Evolutionary conservation across 1,140 invertebrate species (phyloP).

Genomic region (Cardiocondyla obscurior): DNA sequence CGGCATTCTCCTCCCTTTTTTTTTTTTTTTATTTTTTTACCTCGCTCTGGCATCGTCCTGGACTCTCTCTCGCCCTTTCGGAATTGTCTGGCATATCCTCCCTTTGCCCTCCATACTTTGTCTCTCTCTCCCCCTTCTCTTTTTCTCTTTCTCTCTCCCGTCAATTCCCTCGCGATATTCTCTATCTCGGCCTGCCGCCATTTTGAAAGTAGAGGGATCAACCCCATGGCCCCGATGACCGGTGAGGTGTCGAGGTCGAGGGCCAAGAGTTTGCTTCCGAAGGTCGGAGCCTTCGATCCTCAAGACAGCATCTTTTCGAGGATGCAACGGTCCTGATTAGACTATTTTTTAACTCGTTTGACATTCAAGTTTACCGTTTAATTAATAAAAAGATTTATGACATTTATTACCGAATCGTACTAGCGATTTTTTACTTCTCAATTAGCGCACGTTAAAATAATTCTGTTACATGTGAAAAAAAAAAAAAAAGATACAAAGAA

Average conservation of each 20-base stretch:
- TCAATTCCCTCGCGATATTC: conserved; percentile 7
- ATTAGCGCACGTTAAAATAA: neutral
- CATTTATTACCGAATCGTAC: neutral
- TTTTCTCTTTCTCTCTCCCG: neutral
- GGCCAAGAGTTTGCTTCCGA: conserved; percentile 18
- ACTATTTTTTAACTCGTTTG: neutral
- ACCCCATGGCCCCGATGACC: neutral
- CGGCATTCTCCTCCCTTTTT: neutral
- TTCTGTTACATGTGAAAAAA: neutral
- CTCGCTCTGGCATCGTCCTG: neutral
- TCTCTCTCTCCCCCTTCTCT: neutral
- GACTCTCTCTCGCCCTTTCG: neutral
- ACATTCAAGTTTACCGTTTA: neutral
- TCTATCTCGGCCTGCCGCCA: conserved; percentile 19
- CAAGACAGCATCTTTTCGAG: neutral
- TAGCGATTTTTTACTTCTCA: neutral
- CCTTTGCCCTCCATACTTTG: neutral
- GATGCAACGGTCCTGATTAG: neutral
- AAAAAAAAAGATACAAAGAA: neutral
- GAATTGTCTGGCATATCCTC: neutral
- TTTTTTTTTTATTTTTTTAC: neutral
- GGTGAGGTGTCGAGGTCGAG: conserved; percentile 18
- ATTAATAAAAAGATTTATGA: neutral
- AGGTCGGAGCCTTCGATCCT: conserved; percentile 30
- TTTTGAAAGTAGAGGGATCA: conserved; percentile 41